These are phyloP conservation scores for Papilio glaucus DNA, from an alignment of 1,140 invertebrate genomes.

Conservation along the genomic window DNA sequence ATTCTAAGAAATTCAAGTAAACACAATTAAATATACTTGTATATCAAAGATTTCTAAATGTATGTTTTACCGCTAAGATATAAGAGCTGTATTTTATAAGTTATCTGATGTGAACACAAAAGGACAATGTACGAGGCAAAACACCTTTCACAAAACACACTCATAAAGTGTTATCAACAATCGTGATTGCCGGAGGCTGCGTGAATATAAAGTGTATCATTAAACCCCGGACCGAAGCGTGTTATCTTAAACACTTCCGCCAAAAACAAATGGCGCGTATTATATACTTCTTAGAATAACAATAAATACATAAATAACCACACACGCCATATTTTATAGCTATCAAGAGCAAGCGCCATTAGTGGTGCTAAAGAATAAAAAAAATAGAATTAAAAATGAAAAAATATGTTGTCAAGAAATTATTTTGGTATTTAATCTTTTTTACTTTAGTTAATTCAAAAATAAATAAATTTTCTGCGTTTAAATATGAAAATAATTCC, in stretches of 20 bases:
- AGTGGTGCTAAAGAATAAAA: too few relatives aligned
- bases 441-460: background rate
- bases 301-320: too few relatives aligned
- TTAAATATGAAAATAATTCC: background rate
- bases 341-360: too few relatives aligned
- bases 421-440: too few relatives aligned
- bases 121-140: background rate
- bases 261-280: background rate
- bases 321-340: too few relatives aligned
- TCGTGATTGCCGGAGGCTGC: conserved; percentile 19
- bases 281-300: background rate
- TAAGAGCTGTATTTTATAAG: background rate
- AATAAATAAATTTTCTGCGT: background rate
- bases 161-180: conserved; percentile 7
- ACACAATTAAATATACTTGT: too few relatives aligned
- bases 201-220: conserved; percentile 25
- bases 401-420: too few relatives aligned
- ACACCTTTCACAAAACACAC: conserved; percentile 14
- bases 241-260: conserved; percentile 23
- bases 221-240: conserved; percentile 4
- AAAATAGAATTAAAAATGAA: too few relatives aligned
- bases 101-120: background rate
- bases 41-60: too few relatives aligned
- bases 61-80: too few relatives aligned
- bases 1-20: too few relatives aligned